Evolutionary conservation across 2,888 invertebrate species (phyloP), one percentile per base, ranked within the genome.

Genomic region (Drosophila acutilabella): DNA sequence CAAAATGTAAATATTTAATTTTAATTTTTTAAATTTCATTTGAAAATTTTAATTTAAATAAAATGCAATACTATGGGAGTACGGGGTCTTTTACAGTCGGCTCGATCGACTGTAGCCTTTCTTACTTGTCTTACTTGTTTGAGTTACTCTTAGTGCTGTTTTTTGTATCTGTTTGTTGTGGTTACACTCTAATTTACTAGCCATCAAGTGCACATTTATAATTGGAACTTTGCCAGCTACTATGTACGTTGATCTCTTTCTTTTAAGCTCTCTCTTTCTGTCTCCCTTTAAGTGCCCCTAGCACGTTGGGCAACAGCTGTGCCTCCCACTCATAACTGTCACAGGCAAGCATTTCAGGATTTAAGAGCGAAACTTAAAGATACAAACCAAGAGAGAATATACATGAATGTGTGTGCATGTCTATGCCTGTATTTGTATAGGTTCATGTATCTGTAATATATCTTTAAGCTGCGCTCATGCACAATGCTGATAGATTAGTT

Each of bases 181-280:
- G 81, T 77, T 77, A 72, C 69, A 84, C 77, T 79, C 72, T 74
- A 81, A 79, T 84, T 81, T 81, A 81, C 75, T 76, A 66, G 65
- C 78, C 70, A 81, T 82, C 78, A 81, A 78, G 66, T 75, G 70
- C 69, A 81, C 82, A 85, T 72, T 82, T 76, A 60, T 85, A 85
- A 85, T 85, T 82, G 80, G 82, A 82, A 56, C 58, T 48, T 18
- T 69, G 82, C 85, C 82, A 82, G 56, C 53, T 16, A 58, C 58
- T 36, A 33, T 48, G 60, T 52, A 64, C 67, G 52, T 61, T 33
- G 53, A 56, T 59, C 36, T 52, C 48, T 40, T 33, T 44, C 36
- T 26, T 14, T 51, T 1, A 23, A 23, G 6, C 41, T 26, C 26
- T 18, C 20, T 10, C n/a, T 18, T 26, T 54, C 10, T 26, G 6